Evolutionary conservation across 2,113 vertebrate species (phyloP).

Genomic region (Antidorcas marsupialis): DNA sequence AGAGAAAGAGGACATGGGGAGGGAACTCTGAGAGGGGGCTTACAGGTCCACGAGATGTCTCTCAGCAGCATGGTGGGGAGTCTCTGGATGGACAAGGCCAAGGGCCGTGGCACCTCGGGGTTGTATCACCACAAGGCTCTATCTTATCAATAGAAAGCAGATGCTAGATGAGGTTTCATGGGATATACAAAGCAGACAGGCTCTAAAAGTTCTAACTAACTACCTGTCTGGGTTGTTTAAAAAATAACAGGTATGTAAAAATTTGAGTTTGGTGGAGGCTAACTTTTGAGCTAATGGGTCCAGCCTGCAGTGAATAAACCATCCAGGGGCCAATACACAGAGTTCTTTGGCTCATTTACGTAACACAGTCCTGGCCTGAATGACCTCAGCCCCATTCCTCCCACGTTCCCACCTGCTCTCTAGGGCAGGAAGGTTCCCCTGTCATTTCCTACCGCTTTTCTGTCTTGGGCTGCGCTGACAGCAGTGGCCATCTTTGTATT

Average conservation of each 20-base stretch:
- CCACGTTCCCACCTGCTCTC: neutral
- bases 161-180: neutral
- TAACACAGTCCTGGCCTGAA: neutral
- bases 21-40: neutral
- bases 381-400: neutral
- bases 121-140: neutral
- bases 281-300: neutral
- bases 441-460: neutral
- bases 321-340: neutral
- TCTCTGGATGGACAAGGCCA: neutral
- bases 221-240: neutral
- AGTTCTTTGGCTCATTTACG: neutral
- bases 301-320: neutral
- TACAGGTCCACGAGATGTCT: neutral
- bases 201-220: neutral
- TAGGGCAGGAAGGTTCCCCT: neutral
- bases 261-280: neutral
- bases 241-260: neutral
- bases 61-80: neutral
- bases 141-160: neutral
- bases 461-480: neutral
- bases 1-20: neutral
- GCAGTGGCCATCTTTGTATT: neutral
- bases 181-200: neutral
- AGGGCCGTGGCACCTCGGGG: neutral